Evolutionary conservation across 2,113 vertebrate genomes (phyloP).

Genomic region (Camelus bactrianus): DNA sequence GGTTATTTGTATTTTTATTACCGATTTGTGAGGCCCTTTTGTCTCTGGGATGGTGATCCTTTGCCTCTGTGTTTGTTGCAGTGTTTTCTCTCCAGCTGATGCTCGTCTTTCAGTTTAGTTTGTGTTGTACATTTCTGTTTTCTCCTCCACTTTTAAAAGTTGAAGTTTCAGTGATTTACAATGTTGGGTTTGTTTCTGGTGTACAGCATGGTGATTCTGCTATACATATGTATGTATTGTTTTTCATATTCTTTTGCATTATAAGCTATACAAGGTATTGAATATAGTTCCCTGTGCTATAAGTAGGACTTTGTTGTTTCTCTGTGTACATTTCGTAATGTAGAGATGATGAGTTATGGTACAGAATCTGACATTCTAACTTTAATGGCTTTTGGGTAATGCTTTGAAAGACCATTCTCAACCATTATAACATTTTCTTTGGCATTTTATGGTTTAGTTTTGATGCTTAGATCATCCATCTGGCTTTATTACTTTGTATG

Average conservation of each 20-base stretch:
- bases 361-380: not conserved
- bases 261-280: no score
- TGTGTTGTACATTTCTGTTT: not conserved
- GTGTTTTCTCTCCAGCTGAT: not conserved
- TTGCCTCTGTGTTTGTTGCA: not conserved
- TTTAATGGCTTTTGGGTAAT: not conserved
- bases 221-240: no score
- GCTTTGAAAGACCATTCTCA: not conserved
- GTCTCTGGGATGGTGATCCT: not conserved
- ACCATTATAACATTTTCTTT: not conserved
- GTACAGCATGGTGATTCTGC: no score
- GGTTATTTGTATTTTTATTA: not conserved
- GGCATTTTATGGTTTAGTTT: not conserved
- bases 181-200: no score
- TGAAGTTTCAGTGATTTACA: no score
- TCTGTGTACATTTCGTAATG: not conserved
- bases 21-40: not conserved
- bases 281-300: no score
- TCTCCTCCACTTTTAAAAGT: no score
- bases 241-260: no score
- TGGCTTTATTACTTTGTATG: not conserved
- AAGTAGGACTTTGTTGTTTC: no score
- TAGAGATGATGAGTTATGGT: not conserved
- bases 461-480: not conserved
- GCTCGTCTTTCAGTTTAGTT: not conserved